Evolutionary conservation across 2,888 invertebrate genomes (phyloP).

Genomic region (Morinoia aosen): DNA sequence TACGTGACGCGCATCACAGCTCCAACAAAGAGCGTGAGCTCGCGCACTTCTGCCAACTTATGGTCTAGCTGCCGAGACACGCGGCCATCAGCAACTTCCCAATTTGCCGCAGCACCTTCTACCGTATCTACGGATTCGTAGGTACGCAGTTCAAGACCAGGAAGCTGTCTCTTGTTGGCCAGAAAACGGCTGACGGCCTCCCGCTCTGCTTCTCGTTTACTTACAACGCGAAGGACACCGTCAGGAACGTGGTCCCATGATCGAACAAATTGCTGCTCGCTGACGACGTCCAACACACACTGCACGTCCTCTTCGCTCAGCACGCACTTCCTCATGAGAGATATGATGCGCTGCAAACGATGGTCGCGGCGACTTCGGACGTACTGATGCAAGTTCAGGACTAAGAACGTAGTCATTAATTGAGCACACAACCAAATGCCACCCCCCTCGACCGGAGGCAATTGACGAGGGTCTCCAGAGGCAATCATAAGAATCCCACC

Average conservation of each 20-base stretch:
- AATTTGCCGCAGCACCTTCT: too few species aligned
- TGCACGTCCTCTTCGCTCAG: too few species aligned
- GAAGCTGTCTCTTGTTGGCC: not conserved
- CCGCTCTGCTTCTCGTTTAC: not conserved
- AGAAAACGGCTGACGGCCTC: not conserved
- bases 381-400: not conserved
- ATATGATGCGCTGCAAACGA: not conserved
- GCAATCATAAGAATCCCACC: too few species aligned
- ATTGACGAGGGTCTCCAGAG: too few species aligned
- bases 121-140: too few species aligned
- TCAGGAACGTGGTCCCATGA: not conserved
- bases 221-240: not conserved
- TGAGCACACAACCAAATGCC: not conserved
- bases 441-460: too few species aligned
- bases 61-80: not conserved
- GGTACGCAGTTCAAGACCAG: not conserved
- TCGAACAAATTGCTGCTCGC: too few species aligned
- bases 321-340: too few species aligned
- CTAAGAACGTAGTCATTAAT: not conserved
- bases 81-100: not conserved
- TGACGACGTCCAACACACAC: too few species aligned
- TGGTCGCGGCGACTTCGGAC: not conserved
- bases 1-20: slow-evolving; percentile 22
- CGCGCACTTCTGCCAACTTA: not conserved
- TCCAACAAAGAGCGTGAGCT: not conserved